phyloP scores from a whole-genome alignment of 2,113 vertebrate species.

The Lepidothrix coronata region DNA sequence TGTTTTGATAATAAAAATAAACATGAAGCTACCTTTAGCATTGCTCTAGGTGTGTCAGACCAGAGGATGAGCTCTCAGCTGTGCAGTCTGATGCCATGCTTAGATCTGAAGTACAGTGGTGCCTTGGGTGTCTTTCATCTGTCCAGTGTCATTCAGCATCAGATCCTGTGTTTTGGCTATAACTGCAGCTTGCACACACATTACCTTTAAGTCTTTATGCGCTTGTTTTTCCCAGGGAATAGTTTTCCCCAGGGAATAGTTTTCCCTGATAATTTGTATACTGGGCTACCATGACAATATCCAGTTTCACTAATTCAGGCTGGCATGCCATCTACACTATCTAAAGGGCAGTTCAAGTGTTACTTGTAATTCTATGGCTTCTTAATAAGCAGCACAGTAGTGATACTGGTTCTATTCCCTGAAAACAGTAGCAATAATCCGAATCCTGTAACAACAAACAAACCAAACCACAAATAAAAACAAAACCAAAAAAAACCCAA shows the following conservation, averaged over 20 bases:
- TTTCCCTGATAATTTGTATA: neutral
- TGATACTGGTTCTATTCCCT: neutral
- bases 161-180: neutral
- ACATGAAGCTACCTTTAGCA: neutral
- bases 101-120: neutral
- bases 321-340: slow-evolving; percentile 10
- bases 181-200: fast-evolving
- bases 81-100: neutral
- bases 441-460: neutral
- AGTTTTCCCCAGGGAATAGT: neutral
- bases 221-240: neutral
- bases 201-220: neutral
- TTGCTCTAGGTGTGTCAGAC: neutral
- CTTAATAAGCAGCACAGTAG: neutral
- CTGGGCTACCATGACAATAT: neutral
- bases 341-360: neutral
- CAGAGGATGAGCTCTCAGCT: neutral
- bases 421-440: neutral
- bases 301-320: neutral
- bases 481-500: neutral
- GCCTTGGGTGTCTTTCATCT: neutral
- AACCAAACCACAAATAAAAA: neutral
- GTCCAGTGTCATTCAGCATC: neutral
- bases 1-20: neutral
- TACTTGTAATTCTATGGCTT: neutral